These are phyloP conservation scores for Denticeps clupeoides DNA, from an alignment of 2,797 vertebrate species.

Conservation along the genomic window DNA sequence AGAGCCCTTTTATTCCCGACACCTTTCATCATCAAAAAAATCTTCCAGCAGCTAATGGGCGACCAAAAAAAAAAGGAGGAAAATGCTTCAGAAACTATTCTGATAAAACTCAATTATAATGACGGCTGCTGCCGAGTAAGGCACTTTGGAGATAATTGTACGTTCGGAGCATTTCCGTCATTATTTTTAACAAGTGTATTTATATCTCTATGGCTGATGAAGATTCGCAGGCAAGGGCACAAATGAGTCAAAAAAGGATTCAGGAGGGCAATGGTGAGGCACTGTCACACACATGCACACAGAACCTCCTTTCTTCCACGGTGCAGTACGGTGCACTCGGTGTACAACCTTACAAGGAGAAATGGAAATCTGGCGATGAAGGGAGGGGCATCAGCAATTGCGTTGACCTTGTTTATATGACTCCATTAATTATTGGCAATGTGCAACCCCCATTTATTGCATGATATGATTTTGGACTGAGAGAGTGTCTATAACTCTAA, in stretches of 20 bases:
- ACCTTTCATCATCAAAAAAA: constrained; percentile 51
- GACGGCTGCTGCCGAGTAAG: constrained; percentile 28
- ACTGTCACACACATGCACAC: too few species aligned
- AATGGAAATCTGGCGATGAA: constrained; percentile 11
- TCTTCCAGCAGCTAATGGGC: constrained; percentile 48
- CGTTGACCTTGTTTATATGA: too few species aligned
- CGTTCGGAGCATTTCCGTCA: constrained; percentile 43
- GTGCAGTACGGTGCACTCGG: too few species aligned
- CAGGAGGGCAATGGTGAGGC: constrained; percentile 36
- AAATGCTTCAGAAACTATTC: constrained; percentile 43
- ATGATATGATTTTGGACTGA: too few species aligned
- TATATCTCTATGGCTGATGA: constrained; percentile 2
- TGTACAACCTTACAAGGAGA: too few species aligned
- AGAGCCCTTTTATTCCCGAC: constrained; percentile 41
- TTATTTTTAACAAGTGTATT: constrained; percentile 46
- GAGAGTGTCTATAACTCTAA: too few species aligned
- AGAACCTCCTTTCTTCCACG: too few species aligned
- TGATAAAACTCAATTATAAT: constrained; percentile 50
- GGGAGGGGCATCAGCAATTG: not conserved
- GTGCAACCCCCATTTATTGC: too few species aligned
- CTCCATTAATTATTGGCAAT: too few species aligned
- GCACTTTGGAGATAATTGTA: constrained; percentile 36
- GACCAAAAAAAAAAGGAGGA: constrained; percentile 41
- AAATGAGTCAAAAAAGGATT: not conserved
- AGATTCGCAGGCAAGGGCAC: too few species aligned